phyloP scores from a whole-genome alignment of 2,888 invertebrate species.

The Tribolium freemani region DNA sequence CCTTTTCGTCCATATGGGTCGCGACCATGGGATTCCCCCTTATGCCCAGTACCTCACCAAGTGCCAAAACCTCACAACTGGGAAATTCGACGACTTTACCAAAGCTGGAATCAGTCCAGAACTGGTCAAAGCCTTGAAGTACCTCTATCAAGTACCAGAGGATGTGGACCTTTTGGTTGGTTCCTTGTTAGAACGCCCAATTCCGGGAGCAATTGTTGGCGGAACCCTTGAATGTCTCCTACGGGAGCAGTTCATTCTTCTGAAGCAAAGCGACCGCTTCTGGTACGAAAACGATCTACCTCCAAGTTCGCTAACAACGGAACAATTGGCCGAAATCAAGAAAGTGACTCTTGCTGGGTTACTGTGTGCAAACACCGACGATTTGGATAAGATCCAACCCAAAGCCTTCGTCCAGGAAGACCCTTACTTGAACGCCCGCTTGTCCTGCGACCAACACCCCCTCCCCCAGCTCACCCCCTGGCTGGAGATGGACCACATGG shows the following conservation, averaged over 20 bases:
- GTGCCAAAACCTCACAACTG: constrained; percentile 70
- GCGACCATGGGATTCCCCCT: constrained; percentile 87
- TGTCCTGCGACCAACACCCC: constrained; percentile 81
- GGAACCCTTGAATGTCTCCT: constrained; percentile 91
- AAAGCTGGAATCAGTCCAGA: constrained; percentile 72
- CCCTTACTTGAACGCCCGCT: constrained; percentile 82
- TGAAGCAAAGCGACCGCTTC: constrained; percentile 90
- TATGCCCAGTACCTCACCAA: constrained; percentile 79
- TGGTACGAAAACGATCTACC: constrained; percentile 97
- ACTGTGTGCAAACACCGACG: constrained; percentile 82
- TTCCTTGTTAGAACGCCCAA: constrained; percentile 84
- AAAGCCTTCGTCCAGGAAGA: constrained; percentile 89
- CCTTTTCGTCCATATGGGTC: constrained; percentile 74
- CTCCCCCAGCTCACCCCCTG: constrained; percentile 79
- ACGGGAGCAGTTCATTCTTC: constrained; percentile 84
- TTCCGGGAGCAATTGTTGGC: constrained; percentile 86
- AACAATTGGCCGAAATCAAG: constrained; percentile 85
- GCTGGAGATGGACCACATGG: constrained; percentile 77
- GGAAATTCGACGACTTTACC: constrained; percentile 72
- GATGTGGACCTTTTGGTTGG: constrained; percentile 90
- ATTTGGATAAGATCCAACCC: constrained; percentile 82
- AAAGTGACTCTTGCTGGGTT: constrained; percentile 85
- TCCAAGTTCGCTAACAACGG: constrained; percentile 83
- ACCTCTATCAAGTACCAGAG: constrained; percentile 79
- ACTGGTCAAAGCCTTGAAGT: constrained; percentile 75